phyloP scores from a whole-genome alignment of 2,113 vertebrate species.

The Dicentrarchus labrax region DNA sequence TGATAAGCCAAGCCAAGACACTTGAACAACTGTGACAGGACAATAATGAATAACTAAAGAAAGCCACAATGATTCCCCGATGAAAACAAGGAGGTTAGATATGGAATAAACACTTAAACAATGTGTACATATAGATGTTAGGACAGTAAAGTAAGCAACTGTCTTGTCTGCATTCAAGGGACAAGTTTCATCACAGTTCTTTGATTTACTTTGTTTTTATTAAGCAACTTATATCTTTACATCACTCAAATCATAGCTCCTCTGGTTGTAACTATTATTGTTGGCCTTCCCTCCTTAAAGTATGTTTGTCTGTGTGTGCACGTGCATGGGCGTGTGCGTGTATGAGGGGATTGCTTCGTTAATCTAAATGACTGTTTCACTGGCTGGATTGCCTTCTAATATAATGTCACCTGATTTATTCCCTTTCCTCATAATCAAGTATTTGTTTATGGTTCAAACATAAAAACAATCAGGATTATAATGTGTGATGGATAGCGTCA shows the following conservation, averaged over 20 bases:
- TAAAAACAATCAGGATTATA: slow-evolving; percentile 87
- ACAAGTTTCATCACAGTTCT: slow-evolving; percentile 31
- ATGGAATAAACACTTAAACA: slow-evolving; percentile 42
- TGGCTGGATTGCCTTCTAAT: slow-evolving; percentile 63
- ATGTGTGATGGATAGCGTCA: slow-evolving; percentile 80
- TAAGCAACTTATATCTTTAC: slow-evolving; percentile 30
- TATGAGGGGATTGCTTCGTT: slow-evolving; percentile 67
- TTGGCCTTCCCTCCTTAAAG: slow-evolving; percentile 26
- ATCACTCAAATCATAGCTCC: slow-evolving; percentile 37
- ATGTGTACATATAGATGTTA: slow-evolving; percentile 43
- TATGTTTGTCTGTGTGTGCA: slow-evolving; percentile 20
- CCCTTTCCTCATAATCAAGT: slow-evolving; percentile 82
- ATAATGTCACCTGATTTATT: slow-evolving; percentile 82
- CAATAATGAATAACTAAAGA: slow-evolving; percentile 56
- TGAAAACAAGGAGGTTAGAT: slow-evolving; percentile 51
- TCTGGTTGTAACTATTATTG: slow-evolving; percentile 15
- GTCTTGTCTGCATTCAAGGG: slow-evolving; percentile 40
- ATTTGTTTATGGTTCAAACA: slow-evolving; percentile 86
- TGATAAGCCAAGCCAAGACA: slow-evolving; percentile 71
- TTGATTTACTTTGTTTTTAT: slow-evolving; percentile 38
- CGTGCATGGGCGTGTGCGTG: slow-evolving; percentile 6
- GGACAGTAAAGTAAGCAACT: slow-evolving; percentile 29
- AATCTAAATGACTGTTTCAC: slow-evolving; percentile 81
- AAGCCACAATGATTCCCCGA: slow-evolving; percentile 27
- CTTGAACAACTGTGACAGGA: slow-evolving; percentile 65